Conservation (phyloP, 2,113 vertebrate genomes). For the Heptranchias perlo region DNA sequence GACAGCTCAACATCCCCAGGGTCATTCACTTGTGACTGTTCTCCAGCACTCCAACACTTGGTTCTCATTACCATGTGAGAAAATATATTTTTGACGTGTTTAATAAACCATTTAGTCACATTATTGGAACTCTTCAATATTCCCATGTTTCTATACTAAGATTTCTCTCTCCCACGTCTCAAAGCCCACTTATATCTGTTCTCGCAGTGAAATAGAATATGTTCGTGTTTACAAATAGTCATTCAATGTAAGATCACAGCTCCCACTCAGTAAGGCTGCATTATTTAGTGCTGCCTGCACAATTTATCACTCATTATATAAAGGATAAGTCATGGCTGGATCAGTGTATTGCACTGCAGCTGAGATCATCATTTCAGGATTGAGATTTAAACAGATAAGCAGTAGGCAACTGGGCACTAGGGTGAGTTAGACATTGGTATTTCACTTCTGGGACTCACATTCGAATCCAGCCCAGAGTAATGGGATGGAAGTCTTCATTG, state of each 20-base stretch:
- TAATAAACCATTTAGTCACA: not conserved
- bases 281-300: not conserved
- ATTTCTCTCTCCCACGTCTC: not conserved
- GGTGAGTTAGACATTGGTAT: not conserved
- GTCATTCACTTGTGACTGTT: not conserved
- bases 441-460: not conserved
- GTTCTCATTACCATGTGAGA: not conserved
- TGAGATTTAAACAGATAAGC: not conserved
- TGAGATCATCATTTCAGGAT: not conserved
- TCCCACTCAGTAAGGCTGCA: not conserved
- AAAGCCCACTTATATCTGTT: not conserved
- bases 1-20: not conserved
- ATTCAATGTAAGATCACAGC: not conserved
- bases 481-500: too few species aligned
- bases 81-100: not conserved
- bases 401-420: not conserved
- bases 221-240: not conserved
- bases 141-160: not conserved
- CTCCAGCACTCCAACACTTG: not conserved
- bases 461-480: too few species aligned
- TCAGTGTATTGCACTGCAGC: not conserved
- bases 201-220: not conserved
- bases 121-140: not conserved
- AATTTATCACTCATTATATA: not conserved
- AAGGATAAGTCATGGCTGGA: not conserved